Percentiles rank a stretch among this genome's conserved stretches.
Evolutionary conservation across 92 coral and sea anemone species (phyloP).

Genomic region (Actinostola sp.): DNA sequence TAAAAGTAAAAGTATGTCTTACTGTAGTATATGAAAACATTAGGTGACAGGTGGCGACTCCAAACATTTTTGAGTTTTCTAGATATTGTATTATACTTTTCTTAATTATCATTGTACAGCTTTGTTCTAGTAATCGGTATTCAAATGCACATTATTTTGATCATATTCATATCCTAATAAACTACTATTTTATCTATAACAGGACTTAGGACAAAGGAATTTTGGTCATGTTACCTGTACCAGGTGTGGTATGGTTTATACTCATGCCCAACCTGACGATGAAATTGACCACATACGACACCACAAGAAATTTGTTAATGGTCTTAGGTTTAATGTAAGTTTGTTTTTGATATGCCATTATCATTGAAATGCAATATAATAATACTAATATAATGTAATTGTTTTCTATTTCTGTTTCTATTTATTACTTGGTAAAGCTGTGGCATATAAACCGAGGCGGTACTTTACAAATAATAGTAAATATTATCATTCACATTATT

Average conservation of each 20-base stretch:
- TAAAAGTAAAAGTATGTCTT: too few species aligned
- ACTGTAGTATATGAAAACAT: too few species aligned
- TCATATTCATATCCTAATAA: not conserved
- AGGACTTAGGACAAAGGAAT: constrained; percentile 97
- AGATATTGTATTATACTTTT: not conserved
- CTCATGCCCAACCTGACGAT: constrained; percentile 94
- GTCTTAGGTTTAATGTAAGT: constrained; percentile 86
- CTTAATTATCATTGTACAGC: not conserved
- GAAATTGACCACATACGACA: constrained; percentile 91
- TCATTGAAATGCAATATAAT: too few species aligned
- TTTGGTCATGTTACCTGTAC: constrained; percentile 96
- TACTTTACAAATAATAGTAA: too few species aligned
- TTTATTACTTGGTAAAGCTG: too few species aligned
- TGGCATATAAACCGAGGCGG: too few species aligned
- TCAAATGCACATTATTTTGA: not conserved
- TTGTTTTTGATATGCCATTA: not conserved
- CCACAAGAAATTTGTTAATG: constrained; percentile 90
- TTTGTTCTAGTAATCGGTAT: not conserved
- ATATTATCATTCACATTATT: too few species aligned
- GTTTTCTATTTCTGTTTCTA: too few species aligned
- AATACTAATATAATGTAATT: too few species aligned
- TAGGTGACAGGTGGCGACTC: too few species aligned
- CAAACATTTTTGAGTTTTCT: too few species aligned
- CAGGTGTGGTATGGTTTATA: constrained; percentile 96
- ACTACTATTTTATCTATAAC: not conserved